Base-by-base conservation (phyloP, 2,888 invertebrate species). In the Lasiommata megera region DNA sequence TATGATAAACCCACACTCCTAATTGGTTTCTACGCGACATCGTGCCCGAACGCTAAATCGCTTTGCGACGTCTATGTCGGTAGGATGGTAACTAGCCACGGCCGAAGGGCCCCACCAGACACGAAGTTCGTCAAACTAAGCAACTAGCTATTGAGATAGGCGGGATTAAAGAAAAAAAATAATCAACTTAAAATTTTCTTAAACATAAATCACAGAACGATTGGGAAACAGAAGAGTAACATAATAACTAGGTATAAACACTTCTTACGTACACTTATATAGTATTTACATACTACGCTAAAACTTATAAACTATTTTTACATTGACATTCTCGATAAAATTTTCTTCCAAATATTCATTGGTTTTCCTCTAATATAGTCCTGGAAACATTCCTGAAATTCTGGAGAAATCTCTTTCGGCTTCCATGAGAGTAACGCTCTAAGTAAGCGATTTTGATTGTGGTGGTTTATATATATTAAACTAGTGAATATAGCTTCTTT, bases 401-500 rank as follows among this genome's bases (percentile, higher is more conserved):
- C 79, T 2, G 65, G 61, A 0, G 88, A 81, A 1, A 90, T 53
- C 0, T 59, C 40, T 12, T 69, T 64, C 11, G 88, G 83, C 29
- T 67, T 72, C 81, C 86, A 88, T 5, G 67, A 56, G 0, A 84
- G 59, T 29, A 91, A 66, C n/a, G 71, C 73, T 61, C 76, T 68
- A 17, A 76, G 68, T 1, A 88, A 72, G 16, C 76, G 66, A 3
- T 66, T 60, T 37, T 71, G 73, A 59, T 80, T 79, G 61, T 85
- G 81, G 63, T 76, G 81, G 55, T 74, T 77, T 70, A 90, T 76
- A 48, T 70, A 78, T 50, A 87, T 69, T 52, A 91, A 69, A 71
- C 87, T 87, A 1, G 70, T 74, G 17, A 83, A 68, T 18, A 84
- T 77, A 0, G 88, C 87, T 72, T 91, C 89, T 64, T 83, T 73